These are phyloP conservation scores for Azorinus chamasolen DNA, from an alignment of 2,888 invertebrate genomes.

Conservation along the genomic window DNA sequence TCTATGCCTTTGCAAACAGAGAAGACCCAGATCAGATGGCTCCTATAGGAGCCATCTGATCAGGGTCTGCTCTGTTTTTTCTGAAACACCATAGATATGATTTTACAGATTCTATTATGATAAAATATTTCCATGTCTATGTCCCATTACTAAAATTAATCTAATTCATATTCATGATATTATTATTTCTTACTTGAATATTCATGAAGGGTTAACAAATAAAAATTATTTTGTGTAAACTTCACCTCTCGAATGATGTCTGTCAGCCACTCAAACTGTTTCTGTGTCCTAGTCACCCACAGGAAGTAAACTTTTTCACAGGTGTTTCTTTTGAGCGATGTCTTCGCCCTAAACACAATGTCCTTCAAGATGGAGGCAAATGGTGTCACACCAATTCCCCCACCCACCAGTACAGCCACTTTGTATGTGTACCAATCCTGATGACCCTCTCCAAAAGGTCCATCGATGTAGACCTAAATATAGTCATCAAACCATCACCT, in stretches of 20 bases:
- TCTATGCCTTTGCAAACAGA: too few relatives aligned
- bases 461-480: slow-evolving; percentile 88
- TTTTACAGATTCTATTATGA: too few relatives aligned
- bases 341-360: slow-evolving; percentile 86
- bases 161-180: too few relatives aligned
- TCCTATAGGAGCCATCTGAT: too few relatives aligned
- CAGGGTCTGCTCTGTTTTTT: too few relatives aligned
- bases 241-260: slow-evolving; percentile 89
- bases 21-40: too few relatives aligned
- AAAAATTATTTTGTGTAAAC: too few relatives aligned
- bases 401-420: slow-evolving; percentile 89
- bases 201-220: too few relatives aligned
- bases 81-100: neutral
- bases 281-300: slow-evolving; percentile 89
- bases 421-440: slow-evolving; percentile 90
- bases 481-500: too few relatives aligned
- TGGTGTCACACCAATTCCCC: slow-evolving; percentile 90
- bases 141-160: too few relatives aligned
- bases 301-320: slow-evolving; percentile 88
- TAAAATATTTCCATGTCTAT: too few relatives aligned
- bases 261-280: slow-evolving; percentile 90
- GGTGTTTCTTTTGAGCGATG: slow-evolving; percentile 72
- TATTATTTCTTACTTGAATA: too few relatives aligned
- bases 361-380: slow-evolving; percentile 90
- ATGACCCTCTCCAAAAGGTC: slow-evolving; percentile 90